Conservation (phyloP, 2,888 invertebrate genomes). For the Andrena camellia region DNA sequence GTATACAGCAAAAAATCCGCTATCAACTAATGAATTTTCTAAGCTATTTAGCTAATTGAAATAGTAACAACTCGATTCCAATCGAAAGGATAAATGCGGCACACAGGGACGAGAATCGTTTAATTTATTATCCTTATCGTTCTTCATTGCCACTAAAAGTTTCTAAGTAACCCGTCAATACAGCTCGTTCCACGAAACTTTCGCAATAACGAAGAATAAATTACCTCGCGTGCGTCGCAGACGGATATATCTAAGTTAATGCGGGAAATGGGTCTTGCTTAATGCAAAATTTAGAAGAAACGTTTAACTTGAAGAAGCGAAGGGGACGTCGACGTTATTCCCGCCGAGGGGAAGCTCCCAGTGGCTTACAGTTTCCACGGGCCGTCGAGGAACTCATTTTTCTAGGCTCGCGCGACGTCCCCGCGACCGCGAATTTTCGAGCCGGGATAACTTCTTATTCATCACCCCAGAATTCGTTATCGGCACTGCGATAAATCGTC, state of each 20-base stretch:
- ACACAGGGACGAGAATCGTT: too few relatives aligned
- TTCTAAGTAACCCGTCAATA: not conserved
- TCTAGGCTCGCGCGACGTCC: not conserved
- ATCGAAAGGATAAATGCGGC: too few relatives aligned
- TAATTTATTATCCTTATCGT: not conserved
- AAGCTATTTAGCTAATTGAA: too few relatives aligned
- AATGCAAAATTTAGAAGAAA: not conserved
- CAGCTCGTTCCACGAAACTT: not conserved
- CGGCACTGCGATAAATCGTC: constrained; percentile 44
- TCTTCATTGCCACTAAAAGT: not conserved
- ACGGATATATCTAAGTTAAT: not conserved
- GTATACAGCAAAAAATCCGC: too few relatives aligned
- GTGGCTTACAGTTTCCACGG: constrained; percentile 4
- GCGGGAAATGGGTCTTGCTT: not conserved
- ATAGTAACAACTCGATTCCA: too few relatives aligned
- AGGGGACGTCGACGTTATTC: not conserved
- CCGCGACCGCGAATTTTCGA: constrained; percentile 28
- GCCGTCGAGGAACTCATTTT: constrained; percentile 31
- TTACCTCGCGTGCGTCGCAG: not conserved
- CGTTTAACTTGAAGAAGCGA: not conserved
- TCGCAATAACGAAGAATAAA: not conserved
- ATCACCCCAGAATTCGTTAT: constrained; percentile 37
- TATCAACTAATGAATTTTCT: too few relatives aligned
- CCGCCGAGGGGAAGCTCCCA: not conserved
- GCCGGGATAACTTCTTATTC: constrained; percentile 41